These are phyloP conservation scores for Aphaenogaster rudis DNA, from an alignment of 1,140 invertebrate species.

Conservation along the genomic window DNA sequence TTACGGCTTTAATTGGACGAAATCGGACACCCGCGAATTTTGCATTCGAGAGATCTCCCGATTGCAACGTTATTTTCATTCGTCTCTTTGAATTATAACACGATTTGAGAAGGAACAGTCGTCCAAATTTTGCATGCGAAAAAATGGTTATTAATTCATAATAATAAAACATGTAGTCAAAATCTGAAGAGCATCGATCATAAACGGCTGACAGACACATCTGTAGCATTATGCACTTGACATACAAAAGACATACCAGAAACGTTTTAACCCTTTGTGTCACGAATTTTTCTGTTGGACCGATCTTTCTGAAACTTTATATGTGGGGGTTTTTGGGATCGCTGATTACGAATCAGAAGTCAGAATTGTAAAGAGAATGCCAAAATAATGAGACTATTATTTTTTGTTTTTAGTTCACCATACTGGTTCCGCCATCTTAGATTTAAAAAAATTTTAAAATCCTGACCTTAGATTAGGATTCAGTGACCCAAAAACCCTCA, in stretches of 20 bases:
- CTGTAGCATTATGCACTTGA: neutral
- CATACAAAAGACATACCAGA: too few relatives aligned
- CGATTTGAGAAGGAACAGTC: neutral
- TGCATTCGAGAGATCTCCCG: conserved; percentile 2
- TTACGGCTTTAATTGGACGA: conserved; percentile 43
- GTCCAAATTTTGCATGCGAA: neutral
- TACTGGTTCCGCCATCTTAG: too few relatives aligned
- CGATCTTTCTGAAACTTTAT: too few relatives aligned
- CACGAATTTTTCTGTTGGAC: too few relatives aligned
- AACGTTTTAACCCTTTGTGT: neutral
- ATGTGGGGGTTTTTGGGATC: too few relatives aligned
- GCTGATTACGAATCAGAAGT: too few relatives aligned
- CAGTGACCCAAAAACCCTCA: too few relatives aligned
- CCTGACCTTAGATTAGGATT: too few relatives aligned
- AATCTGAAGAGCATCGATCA: neutral
- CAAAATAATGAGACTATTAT: too few relatives aligned
- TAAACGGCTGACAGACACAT: neutral
- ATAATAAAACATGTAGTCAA: neutral
- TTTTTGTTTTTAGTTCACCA: too few relatives aligned
- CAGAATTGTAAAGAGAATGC: too few relatives aligned
- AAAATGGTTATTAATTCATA: neutral
- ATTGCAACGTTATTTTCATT: neutral
- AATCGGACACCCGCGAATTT: conserved; percentile 41
- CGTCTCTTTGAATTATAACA: neutral
- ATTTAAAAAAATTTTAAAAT: too few relatives aligned